These are phyloP conservation scores for Chamaea fasciata DNA, from an alignment of 2,113 vertebrate species.

Conservation along the genomic window DNA sequence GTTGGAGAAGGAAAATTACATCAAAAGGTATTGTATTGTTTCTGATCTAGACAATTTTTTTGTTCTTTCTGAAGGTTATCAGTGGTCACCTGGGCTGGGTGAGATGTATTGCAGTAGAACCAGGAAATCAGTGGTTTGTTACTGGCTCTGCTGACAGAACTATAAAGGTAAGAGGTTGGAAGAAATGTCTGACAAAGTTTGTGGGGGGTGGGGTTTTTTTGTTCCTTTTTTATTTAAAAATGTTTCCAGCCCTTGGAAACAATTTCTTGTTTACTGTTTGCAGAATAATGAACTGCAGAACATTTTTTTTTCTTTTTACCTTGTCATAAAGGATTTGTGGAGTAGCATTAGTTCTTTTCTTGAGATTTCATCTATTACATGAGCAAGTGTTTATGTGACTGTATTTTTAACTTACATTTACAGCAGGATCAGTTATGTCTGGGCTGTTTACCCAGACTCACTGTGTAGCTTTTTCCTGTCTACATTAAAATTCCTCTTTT, in stretches of 20 bases:
- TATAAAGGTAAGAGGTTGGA: constrained; percentile 83
- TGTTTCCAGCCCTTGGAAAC: neutral
- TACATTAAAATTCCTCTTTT: neutral
- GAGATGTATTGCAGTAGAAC: constrained; percentile 93
- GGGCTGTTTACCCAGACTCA: neutral
- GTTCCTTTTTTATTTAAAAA: neutral
- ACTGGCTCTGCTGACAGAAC: constrained; percentile 97
- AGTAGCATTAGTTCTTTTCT: neutral
- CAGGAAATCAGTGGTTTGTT: constrained; percentile 98
- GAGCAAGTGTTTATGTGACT: neutral
- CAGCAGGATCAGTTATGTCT: neutral
- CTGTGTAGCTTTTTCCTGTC: neutral
- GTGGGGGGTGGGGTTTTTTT: rapidly evolving
- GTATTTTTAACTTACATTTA: neutral
- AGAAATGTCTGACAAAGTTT: neutral
- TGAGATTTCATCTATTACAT: neutral
- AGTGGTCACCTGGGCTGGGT: constrained; percentile 98
- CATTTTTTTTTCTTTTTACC: neutral
- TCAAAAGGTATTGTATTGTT: neutral
- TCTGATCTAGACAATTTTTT: neutral
- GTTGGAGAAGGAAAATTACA: neutral
- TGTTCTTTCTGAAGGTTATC: constrained; percentile 82
- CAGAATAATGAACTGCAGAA: neutral
- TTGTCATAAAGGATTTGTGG: neutral
- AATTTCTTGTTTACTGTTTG: neutral